phyloP scores from a whole-genome alignment of 2,888 invertebrate genomes.

The Drosophila gaucha region DNA sequence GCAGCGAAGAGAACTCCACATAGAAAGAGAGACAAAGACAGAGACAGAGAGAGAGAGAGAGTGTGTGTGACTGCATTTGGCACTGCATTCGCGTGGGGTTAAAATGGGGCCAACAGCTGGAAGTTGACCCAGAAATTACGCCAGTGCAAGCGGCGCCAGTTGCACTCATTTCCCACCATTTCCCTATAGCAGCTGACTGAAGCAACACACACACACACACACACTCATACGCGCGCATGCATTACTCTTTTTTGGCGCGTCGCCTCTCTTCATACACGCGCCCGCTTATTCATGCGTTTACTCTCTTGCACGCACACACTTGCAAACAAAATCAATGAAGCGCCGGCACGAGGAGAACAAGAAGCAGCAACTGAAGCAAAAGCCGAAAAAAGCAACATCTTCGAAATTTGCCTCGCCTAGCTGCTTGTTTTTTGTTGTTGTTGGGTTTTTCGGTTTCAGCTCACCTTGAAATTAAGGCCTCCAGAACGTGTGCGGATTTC shows the following conservation, averaged over 20 bases:
- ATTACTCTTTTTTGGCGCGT: conserved; percentile 19
- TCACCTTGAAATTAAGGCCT: conserved; percentile 75
- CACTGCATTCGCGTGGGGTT: neutral
- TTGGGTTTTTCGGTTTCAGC: conserved; percentile 15
- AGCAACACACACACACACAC: conserved; percentile 6
- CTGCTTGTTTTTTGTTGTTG: conserved; percentile 1
- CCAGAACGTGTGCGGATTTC: conserved; percentile 76
- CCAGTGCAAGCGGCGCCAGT: conserved; percentile 27
- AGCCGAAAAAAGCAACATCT: conserved; percentile 24
- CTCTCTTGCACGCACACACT: conserved; percentile 16
- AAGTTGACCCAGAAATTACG: conserved; percentile 46
- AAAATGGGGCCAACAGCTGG: conserved; percentile 42
- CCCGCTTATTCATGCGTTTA: conserved; percentile 16
- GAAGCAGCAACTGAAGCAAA: conserved; percentile 26
- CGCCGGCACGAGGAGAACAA: conserved; percentile 50
- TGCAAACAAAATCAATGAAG: conserved; percentile 35
- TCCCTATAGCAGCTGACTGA: conserved; percentile 40
- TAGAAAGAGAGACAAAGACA: neutral
- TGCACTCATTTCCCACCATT: conserved; percentile 7
- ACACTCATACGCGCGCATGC: conserved; percentile 3
- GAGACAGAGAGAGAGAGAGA: neutral
- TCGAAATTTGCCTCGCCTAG: conserved; percentile 23
- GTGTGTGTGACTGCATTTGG: conserved; percentile 18
- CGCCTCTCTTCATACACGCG: conserved; percentile 9
- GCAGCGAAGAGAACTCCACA: neutral